phyloP scores from a whole-genome alignment of 2,888 invertebrate species.

The Agriopis marginaria region DNA sequence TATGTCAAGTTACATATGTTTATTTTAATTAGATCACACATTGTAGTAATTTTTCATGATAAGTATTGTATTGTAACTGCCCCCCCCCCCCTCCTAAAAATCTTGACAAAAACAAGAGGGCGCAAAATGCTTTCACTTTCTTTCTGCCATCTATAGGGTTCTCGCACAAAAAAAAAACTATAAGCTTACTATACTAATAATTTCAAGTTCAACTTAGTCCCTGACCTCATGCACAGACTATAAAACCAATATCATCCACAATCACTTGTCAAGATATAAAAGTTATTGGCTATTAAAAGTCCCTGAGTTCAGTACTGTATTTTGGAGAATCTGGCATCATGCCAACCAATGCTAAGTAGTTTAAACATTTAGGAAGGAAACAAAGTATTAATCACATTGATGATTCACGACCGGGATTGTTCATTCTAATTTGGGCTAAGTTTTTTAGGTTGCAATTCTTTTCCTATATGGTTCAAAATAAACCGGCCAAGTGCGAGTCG shows the following conservation, averaged over 20 bases:
- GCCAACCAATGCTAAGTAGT: slow-evolving; percentile 33
- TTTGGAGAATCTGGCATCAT: slow-evolving; percentile 37
- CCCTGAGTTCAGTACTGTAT: slow-evolving; percentile 17
- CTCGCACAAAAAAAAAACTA: background rate
- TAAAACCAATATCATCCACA: slow-evolving; percentile 12
- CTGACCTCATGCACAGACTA: slow-evolving; percentile 17
- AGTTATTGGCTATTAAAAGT: slow-evolving; percentile 36
- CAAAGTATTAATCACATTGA: background rate
- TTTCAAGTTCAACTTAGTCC: slow-evolving; percentile 3
- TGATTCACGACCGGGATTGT: background rate
- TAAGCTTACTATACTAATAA: background rate
- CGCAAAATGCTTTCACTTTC: too few species aligned
- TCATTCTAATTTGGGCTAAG: background rate
- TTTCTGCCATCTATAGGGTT: too few species aligned
- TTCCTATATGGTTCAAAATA: background rate
- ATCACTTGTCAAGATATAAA: slow-evolving; percentile 15
- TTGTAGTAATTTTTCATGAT: too few species aligned
- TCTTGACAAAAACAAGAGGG: too few species aligned
- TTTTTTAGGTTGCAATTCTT: background rate
- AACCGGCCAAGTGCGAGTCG: too few species aligned
- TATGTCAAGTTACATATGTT: too few species aligned
- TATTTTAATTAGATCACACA: too few species aligned
- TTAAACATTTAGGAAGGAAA: slow-evolving; percentile 2
- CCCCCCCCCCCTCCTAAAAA: too few species aligned
- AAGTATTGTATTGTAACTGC: too few species aligned